Percentiles rank a stretch among this genome's conserved stretches.
Conservation (phyloP, 2,888 invertebrate genomes). For the Digitonthophagus gazella region DNA sequence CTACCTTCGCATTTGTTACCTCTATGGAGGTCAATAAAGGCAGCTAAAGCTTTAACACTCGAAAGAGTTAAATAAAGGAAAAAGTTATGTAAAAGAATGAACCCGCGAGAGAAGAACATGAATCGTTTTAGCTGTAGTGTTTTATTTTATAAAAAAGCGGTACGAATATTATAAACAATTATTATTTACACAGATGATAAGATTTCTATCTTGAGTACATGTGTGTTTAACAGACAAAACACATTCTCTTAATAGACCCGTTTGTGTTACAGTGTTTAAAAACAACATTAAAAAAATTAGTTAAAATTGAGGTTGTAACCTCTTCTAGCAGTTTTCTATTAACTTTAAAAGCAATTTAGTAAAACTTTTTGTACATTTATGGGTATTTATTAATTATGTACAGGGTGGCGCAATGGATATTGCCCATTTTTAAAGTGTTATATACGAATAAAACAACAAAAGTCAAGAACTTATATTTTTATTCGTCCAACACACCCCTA, state of each 20-base stretch:
- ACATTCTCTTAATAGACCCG: not conserved
- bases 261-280: not conserved
- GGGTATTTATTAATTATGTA: too few relatives aligned
- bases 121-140: too few relatives aligned
- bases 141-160: not conserved
- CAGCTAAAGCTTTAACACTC: conserved; percentile 7
- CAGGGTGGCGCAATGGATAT: too few relatives aligned
- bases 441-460: too few relatives aligned
- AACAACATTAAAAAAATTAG: not conserved
- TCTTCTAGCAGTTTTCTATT: too few relatives aligned
- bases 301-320: not conserved
- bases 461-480: too few relatives aligned
- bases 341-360: too few relatives aligned
- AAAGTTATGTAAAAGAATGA: not conserved
- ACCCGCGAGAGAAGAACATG: not conserved
- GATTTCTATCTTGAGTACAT: not conserved
- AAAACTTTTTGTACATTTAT: too few relatives aligned
- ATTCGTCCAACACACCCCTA: too few relatives aligned
- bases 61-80: not conserved
- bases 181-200: not conserved
- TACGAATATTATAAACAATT: not conserved
- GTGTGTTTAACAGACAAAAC: not conserved
- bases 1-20: conserved; percentile 26
- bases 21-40: conserved; percentile 23
- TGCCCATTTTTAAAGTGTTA: too few relatives aligned